Evolutionary conservation across 2,888 invertebrate genomes (phyloP), one percentile per base, ranked within the genome.

Genomic region (Andrena hattorfiana): DNA sequence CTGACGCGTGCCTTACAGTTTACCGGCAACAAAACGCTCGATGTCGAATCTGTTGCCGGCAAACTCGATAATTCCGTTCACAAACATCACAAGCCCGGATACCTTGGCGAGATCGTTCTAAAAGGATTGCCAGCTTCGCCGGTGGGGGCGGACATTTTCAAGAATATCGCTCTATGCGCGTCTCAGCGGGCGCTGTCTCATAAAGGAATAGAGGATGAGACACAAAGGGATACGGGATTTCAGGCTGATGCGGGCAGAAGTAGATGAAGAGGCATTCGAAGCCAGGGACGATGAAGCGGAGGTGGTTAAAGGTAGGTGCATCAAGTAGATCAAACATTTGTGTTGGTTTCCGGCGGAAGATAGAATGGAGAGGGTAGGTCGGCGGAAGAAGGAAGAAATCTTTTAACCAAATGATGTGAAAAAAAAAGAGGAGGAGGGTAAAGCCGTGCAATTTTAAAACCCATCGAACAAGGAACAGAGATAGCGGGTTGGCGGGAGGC

Each of bases 251-350:
- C 60, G 51, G 49, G 56, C 7, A 13, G 48, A 49, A 60, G 77
- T 56, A 66, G 77, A 74, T 71, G 80, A 83, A 54, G 76, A 70
- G 51, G 42, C 68, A 73, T 60, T 64, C 54, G 75, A 60, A 64
- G 76, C 42, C 66, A 63, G 77, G 75, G 83, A 85, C 88, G 78
- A 84, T 77, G 81, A 83, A 85, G 76, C 83, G 66, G 56, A 28
- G 64, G 56, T n/a, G 30, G 64, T 59, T 81, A 80, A 70, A 77
- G 85, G 74, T 63, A 63, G 56, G 28, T 83, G 87, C 87, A 86
- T 86, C 86, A 85, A 85, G 59, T 76, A 85, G 87, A 86, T 86
- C 86, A 86, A 86, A 86, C 77, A 77, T 85, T 83, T 80, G 85
- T 75, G 83, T 77, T 51, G 77, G 72, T 77, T 75, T 49, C 30